A percentile compares a stretch with the other conserved stretches of the same genome.
Evolutionary conservation across 1,140 invertebrate species (phyloP).

Genomic region (Drosophila navojoa): DNA sequence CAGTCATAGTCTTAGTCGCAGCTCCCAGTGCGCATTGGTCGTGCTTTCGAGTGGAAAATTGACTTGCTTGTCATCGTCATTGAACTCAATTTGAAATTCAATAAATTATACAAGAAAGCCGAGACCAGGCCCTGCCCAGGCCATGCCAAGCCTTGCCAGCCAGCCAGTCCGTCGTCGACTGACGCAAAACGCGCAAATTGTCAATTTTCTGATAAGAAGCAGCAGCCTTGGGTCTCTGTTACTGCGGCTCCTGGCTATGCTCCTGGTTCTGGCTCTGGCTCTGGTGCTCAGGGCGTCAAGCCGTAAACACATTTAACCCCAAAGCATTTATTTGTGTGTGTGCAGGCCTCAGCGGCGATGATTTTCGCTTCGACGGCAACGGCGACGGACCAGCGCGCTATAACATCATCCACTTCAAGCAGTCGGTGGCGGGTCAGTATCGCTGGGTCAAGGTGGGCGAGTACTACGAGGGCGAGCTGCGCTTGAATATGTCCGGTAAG

Average conservation of each 20-base stretch:
- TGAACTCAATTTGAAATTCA: slow-evolving; percentile 83
- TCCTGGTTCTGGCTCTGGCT: background rate
- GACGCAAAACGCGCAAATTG: slow-evolving; percentile 70
- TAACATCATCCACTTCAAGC: slow-evolving; percentile 97
- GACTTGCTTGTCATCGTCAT: slow-evolving; percentile 82
- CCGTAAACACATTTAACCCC: slow-evolving; percentile 68
- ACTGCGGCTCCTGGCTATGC: too few species aligned
- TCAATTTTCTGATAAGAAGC: slow-evolving; percentile 78
- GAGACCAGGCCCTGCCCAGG: slow-evolving; percentile 9
- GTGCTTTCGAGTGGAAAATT: slow-evolving; percentile 82
- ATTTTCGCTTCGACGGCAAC: slow-evolving; percentile 94
- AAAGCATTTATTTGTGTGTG: slow-evolving; percentile 28
- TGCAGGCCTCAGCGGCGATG: slow-evolving; percentile 92
- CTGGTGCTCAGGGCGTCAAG: slow-evolving; percentile 35
- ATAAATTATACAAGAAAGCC: slow-evolving; percentile 74
- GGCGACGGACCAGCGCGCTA: slow-evolving; percentile 97
- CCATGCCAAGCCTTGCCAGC: slow-evolving; percentile 4
- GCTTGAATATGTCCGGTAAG: slow-evolving; percentile 92
- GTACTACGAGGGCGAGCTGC: slow-evolving; percentile 91
- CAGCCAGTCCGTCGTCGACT: slow-evolving; percentile 17
- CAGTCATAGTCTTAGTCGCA: slow-evolving; percentile 12
- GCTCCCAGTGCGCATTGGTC: slow-evolving; percentile 62
- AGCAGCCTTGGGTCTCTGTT: background rate
- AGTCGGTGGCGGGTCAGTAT: slow-evolving; percentile 89
- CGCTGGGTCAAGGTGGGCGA: slow-evolving; percentile 94